These are phyloP conservation scores for Eulimnadia texana DNA, from an alignment of 1,140 invertebrate species.

Conservation along the genomic window DNA sequence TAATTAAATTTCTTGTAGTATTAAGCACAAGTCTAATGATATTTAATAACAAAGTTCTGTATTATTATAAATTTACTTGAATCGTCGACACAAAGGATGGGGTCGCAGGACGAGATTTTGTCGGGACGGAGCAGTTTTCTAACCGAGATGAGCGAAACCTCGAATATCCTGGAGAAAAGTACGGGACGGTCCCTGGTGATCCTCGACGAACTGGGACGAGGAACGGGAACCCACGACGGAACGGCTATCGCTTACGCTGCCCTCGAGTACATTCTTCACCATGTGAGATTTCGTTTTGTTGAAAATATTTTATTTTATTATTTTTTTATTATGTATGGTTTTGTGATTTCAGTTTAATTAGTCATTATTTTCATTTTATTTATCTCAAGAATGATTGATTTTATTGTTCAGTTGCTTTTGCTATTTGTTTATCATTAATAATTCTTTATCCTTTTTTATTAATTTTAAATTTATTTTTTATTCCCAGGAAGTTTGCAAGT, in stretches of 20 bases:
- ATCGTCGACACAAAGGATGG: too few species aligned
- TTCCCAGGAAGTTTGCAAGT: too few species aligned
- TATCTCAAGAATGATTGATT: too few species aligned
- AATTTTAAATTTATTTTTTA: too few species aligned
- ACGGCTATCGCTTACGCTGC: conserved; percentile 44
- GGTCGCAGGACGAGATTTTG: conserved; percentile 37
- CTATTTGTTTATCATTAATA: too few species aligned
- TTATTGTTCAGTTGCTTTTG: too few species aligned
- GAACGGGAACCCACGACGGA: conserved; percentile 47
- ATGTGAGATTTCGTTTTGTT: too few species aligned
- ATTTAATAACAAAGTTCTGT: too few species aligned
- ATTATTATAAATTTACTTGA: too few species aligned
- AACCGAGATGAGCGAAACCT: conserved; percentile 44
- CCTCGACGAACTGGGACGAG: conserved; percentile 45
- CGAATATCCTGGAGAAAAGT: conserved; percentile 37
- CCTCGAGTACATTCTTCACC: conserved; percentile 31
- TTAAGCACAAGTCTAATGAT: too few species aligned
- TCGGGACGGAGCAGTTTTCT: conserved; percentile 43
- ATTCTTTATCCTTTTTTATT: too few species aligned
- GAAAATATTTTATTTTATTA: background rate
- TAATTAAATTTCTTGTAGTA: background rate
- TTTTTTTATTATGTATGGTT: background rate
- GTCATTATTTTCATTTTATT: too few species aligned
- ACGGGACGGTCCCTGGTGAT: conserved; percentile 39
- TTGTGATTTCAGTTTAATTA: conserved; percentile 22